These are phyloP conservation scores for Scalopus aquaticus DNA, from an alignment of 2,113 vertebrate genomes.

Conservation along the genomic window DNA sequence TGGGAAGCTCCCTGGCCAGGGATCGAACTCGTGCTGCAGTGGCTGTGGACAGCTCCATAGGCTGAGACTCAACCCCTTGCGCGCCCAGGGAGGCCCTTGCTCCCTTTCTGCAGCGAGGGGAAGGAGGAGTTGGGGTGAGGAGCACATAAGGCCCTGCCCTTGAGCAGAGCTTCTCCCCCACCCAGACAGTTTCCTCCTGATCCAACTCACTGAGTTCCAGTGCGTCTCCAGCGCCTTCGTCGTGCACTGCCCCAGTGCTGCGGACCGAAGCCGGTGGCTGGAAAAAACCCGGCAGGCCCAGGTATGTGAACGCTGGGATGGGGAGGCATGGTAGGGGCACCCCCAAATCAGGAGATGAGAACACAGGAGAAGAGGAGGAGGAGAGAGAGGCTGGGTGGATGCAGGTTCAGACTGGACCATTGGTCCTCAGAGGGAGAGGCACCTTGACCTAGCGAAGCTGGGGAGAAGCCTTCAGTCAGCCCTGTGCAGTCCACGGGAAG, in stretches of 20 bases:
- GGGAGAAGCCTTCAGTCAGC: neutral
- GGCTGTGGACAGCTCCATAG: no score
- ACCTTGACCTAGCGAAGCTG: neutral
- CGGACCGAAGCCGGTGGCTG: conserved; percentile 60
- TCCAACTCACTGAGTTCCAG: conserved; percentile 76
- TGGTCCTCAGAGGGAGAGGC: neutral
- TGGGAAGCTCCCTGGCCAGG: no score
- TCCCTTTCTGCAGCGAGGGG: neutral
- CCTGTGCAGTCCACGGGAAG: neutral
- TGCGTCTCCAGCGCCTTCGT: conserved; percentile 64
- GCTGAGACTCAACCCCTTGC: no score
- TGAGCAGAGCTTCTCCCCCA: neutral
- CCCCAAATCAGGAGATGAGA: neutral
- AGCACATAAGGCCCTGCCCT: neutral
- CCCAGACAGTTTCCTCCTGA: conserved; percentile 72
- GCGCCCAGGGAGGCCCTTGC: no score
- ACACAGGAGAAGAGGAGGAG: neutral
- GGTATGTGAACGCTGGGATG: conserved; percentile 6
- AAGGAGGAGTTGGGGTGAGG: neutral
- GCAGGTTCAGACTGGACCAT: neutral
- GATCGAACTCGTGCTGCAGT: no score
- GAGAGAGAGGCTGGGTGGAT: neutral
- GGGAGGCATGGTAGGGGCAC: no score
- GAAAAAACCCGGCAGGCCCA: conserved; percentile 71
- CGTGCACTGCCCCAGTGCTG: conserved; percentile 48